Base-by-base conservation (phyloP, 2,888 invertebrate species). In the Isoperla grammatica region DNA sequence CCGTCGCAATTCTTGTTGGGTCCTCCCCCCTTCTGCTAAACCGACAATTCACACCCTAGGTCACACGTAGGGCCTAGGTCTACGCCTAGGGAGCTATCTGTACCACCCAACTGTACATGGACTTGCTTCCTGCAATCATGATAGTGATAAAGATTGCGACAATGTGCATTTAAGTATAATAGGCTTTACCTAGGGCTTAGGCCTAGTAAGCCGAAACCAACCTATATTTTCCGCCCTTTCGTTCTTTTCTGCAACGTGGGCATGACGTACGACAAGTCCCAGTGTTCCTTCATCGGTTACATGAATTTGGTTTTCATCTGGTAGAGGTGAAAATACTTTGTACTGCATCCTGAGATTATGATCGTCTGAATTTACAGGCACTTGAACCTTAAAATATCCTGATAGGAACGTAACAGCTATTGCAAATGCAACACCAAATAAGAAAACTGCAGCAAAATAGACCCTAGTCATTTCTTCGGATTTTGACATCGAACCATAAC, bases 401-500 rank as follows among this genome's bases (percentile, higher is more conserved):
- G 62, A 61, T 8, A 66, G 42, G 19, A 65, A 53, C 4, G 57
- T 61, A 37, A 66, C 9, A 42, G 62, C 22, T 1, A 66, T 23
- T 9, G 67, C 63, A 57, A 61, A 66, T 9, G 61, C 50, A 9
- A 65, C 54, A 3, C 66, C 67, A 49, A 60, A 61, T 1, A 65
- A 43, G 57, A 67, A 67, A n/a, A 66, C 63, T 8, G 61, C 55
- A 22, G 60, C 48, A 57, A 66, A 63, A 11, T 59, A 56, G 17
- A 64, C 46, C 40, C 61, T 63, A 60, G 63, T 62, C 63, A 65
- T 63, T 46, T 60, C 58, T 42, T 57, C 61, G 35, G 50, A 19
- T 43, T 60, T 50, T 40, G 54, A 35, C 42, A 29, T 12, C 58
- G 55, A 55, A 35, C 13, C 15, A 50, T 5, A 35, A 20, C 3